These are phyloP conservation scores for Perithous albicinctus DNA, from an alignment of 2,888 invertebrate genomes.

Conservation along the genomic window DNA sequence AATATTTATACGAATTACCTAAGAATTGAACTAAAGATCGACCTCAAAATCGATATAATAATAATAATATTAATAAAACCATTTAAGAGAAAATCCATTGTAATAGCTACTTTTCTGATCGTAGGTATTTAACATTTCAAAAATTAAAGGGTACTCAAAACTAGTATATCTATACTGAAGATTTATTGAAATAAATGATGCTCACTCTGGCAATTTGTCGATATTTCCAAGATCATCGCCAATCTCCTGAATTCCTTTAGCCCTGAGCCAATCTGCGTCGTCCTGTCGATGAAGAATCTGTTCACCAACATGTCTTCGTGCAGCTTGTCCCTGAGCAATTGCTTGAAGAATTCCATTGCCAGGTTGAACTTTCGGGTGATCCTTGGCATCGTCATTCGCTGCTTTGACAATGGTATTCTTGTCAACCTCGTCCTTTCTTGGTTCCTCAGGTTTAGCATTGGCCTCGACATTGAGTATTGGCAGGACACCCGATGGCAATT, in stretches of 20 bases:
- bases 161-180: too few relatives aligned
- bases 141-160: background rate
- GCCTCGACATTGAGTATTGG: conserved; percentile 77
- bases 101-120: background rate
- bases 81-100: background rate
- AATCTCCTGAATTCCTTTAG: conserved; percentile 80
- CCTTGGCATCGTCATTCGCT: conserved; percentile 61
- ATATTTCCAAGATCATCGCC: conserved; percentile 81
- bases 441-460: conserved; percentile 57
- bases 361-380: conserved; percentile 39
- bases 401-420: conserved; percentile 61
- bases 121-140: background rate
- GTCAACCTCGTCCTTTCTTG: conserved; percentile 66
- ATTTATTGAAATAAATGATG: conserved; percentile 15
- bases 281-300: conserved; percentile 70
- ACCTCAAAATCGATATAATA: too few relatives aligned
- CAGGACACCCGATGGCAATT: conserved; percentile 80
- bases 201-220: conserved; percentile 77
- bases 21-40: too few relatives aligned
- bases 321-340: conserved; percentile 48
- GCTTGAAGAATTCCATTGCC: conserved; percentile 68
- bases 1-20: too few relatives aligned
- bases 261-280: conserved; percentile 74
- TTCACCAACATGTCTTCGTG: conserved; percentile 71
- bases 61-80: too few relatives aligned